Evolutionary conservation across 2,797 vertebrate species (phyloP), one percentile per base, ranked within the genome.

Genomic region (Sebastes hubbsi): DNA sequence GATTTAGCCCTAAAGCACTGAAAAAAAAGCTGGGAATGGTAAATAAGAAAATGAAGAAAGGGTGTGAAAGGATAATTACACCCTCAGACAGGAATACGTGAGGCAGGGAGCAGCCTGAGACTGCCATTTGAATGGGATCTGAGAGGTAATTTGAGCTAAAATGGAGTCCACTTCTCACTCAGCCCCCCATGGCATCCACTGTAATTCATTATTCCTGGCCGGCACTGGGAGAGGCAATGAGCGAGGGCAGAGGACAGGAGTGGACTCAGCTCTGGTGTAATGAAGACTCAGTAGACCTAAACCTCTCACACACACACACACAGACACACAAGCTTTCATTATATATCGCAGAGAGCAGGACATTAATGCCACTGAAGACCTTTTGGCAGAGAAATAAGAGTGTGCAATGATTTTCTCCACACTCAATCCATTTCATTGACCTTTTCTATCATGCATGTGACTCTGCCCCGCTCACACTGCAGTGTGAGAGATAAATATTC

Each of bases 101-200:
- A 75, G 78, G 72, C 74, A 73, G 46, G 18, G 82, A 85, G 76
- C 85, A 84, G 87, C 84, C 82, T n/a, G 72, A 88, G 77, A 89
- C 91, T 89, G 79, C 91, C 87, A 92, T 93, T 94, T 94, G 90
- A 94, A 93, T 94, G 86, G 91, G 91, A 94, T 91, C 90, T 91
- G 87, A 93, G 89, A 87, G 89, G 93, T 94, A 92, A 95, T 95
- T 95, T 95, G 91, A 95, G 87, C 90, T 93, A 94, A 94, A 95
- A 94, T 95, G 93, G 94, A 92, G 91, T 90, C 91, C 88, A 90
- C 90, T 91, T 89, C 79, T 91, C 91, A 89, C 85, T 87, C 88
- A 77, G 68, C 72, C 86, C 87, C 93, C 90, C 88, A 90, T 92
- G 92, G 91, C 91, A 92, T 92, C 89, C 87, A 87, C 88, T 90